Base-by-base conservation (phyloP, 1,140 invertebrate genomes). In the Leptinotarsa defecta region DNA sequence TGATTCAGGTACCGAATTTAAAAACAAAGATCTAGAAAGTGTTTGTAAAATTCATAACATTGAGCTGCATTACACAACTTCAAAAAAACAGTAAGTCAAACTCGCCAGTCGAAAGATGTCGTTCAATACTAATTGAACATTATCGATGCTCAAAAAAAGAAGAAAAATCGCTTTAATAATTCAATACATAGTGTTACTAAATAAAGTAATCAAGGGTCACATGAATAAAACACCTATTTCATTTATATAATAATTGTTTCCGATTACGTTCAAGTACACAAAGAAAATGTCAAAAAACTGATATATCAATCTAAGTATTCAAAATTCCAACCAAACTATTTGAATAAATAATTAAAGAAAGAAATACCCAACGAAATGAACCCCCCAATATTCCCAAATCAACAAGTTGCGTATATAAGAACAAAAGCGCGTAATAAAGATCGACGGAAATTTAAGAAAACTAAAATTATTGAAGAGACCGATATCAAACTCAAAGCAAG, bases 111-210 rank as follows among this genome's bases (percentile, higher is more conserved):
- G 79, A 81, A 68, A 13, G 76, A 68, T 73, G 80, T 63, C 80
- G 80, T 62, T 80, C 77, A 22, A 80, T 71, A 6, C 65, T 80
- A 4, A 79, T 80, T 3, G 80, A 81, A 80, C 78, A 77, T 75
- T 71, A 74, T 74, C 68, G 79, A 72, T 76, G 79, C 69, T 69
- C 78, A 13, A 61, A 71, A 20, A 20, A 74, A 24, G 20, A 24
- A 24, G 22, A 24, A 24, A 24, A 24, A 24, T 24, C 22, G 22
- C 22, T 24, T 24, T 24, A 24, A 24, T 24, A 24, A 24, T 24
- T 24, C 22, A 24, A 24, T 24, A 24, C 22, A 24, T 24, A 24
- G 22, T 24, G 22, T 24, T 24, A 24, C 22, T 24, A 24, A 24
- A 24, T 24, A 3, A 24, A 24, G 22, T 24, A 3, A 24, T 24